phyloP scores from a whole-genome alignment of 2,113 vertebrate species.

The Callopanchax toddi region DNA sequence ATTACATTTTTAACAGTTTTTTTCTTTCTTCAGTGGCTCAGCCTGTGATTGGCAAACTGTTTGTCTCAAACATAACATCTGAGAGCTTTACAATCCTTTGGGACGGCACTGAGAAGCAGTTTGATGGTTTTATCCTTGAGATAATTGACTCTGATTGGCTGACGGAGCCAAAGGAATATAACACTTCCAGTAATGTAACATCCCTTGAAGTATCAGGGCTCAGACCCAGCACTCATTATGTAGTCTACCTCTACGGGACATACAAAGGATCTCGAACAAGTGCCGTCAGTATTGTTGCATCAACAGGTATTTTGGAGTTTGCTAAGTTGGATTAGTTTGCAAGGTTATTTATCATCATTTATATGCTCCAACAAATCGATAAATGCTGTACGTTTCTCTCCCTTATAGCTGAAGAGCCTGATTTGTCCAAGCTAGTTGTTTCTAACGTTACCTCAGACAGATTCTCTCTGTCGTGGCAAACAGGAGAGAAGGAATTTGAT shows the following conservation, averaged over 20 bases:
- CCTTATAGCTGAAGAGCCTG: slow-evolving; percentile 82
- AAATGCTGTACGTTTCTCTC: slow-evolving; percentile 74
- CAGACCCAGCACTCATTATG: slow-evolving; percentile 88
- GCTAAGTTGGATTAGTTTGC: background rate
- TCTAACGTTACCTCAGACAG: slow-evolving; percentile 87
- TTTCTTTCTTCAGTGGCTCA: slow-evolving; percentile 85
- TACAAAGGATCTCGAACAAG: slow-evolving; percentile 81
- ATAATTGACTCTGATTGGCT: slow-evolving; percentile 97
- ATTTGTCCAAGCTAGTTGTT: slow-evolving; percentile 86
- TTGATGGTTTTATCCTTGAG: slow-evolving; percentile 91
- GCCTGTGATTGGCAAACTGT: slow-evolving; percentile 86
- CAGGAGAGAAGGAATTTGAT: slow-evolving; percentile 82
- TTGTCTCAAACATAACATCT: slow-evolving; percentile 85
- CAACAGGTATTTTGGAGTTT: slow-evolving; percentile 86
- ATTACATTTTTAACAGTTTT: slow-evolving; percentile 60
- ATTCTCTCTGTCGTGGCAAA: slow-evolving; percentile 83
- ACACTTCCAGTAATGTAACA: slow-evolving; percentile 81
- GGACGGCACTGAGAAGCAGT: slow-evolving; percentile 81
- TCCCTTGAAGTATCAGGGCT: slow-evolving; percentile 87
- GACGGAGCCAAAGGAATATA: slow-evolving; percentile 85
- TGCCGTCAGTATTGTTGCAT: slow-evolving; percentile 85
- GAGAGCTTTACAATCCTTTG: slow-evolving; percentile 92
- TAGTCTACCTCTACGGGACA: slow-evolving; percentile 92
- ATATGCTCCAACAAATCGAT: slow-evolving; percentile 45
- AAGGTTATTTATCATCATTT: background rate